phyloP scores from a whole-genome alignment of 2,113 vertebrate genomes.

The Numida meleagris region DNA sequence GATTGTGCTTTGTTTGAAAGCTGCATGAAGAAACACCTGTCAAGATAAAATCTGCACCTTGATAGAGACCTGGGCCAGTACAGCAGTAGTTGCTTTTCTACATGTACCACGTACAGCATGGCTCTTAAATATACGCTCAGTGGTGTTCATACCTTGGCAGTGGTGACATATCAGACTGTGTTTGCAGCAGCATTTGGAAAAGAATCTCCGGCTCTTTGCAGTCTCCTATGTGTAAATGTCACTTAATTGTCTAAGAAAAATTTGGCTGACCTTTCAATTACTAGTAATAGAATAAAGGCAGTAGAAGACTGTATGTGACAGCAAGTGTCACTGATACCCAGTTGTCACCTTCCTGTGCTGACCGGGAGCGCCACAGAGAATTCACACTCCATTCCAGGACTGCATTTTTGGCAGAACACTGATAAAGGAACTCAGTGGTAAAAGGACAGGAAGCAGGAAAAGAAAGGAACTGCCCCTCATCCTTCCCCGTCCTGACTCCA shows the following conservation, averaged over 20 bases:
- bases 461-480: not conserved
- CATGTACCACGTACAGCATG: not conserved
- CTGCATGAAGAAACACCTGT: not conserved
- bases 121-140: not conserved
- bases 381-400: not conserved
- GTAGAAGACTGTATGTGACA: constrained; percentile 4
- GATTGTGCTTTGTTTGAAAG: rapidly evolving
- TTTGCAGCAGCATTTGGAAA: not conserved
- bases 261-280: constrained; percentile 65
- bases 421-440: not conserved
- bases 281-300: constrained; percentile 51
- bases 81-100: not conserved
- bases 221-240: constrained; percentile 34
- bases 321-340: not conserved
- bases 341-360: not conserved
- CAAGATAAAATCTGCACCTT: not conserved
- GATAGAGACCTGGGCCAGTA: not conserved
- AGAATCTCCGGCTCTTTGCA: constrained; percentile 16
- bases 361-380: not conserved
- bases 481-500: not conserved
- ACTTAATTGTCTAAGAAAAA: constrained; percentile 59
- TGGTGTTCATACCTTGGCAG: not conserved
- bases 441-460: not conserved
- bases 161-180: not conserved
- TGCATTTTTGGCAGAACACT: not conserved